Percentiles rank a stretch among this genome's conserved stretches.
These are phyloP conservation scores for Rhagophthalmus giganteus DNA, from an alignment of 2,888 invertebrate genomes.

Conservation along the genomic window DNA sequence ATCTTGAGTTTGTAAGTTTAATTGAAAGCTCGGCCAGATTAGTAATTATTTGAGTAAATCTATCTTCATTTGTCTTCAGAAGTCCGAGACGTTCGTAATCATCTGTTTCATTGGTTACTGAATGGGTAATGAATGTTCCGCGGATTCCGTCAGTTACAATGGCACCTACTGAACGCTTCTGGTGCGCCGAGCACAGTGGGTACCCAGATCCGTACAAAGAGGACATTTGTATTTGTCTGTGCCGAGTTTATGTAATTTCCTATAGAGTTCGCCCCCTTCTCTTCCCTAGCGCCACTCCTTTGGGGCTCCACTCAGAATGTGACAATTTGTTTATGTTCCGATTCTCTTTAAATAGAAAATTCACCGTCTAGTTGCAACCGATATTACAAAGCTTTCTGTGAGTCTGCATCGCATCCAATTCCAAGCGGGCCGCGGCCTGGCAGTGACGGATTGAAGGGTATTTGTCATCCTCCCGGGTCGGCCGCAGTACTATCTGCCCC, in stretches of 20 bases:
- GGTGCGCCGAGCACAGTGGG: constrained; percentile 52
- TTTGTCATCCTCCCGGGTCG: constrained; percentile 68
- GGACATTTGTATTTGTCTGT: constrained; percentile 59
- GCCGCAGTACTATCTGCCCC: constrained; percentile 55
- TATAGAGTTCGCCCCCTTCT: constrained; percentile 56
- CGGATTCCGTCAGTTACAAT: constrained; percentile 54
- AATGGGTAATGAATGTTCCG: constrained; percentile 57
- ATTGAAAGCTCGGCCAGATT: constrained; percentile 57
- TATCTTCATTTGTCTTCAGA: constrained; percentile 55
- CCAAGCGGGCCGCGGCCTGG: constrained; percentile 59
- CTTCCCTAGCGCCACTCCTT: constrained; percentile 48
- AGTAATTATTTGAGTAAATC: constrained; percentile 56
- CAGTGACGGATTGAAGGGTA: constrained; percentile 71
- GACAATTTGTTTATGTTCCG: constrained; percentile 33
- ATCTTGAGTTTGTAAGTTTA: constrained; percentile 36
- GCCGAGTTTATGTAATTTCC: constrained; percentile 60
- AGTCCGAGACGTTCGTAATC: constrained; percentile 56
- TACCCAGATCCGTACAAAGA: constrained; percentile 57
- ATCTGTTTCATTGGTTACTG: constrained; percentile 58
- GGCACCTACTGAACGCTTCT: constrained; percentile 54
- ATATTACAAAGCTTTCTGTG: constrained; percentile 59
- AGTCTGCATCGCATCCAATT: constrained; percentile 58
- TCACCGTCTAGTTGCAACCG: constrained; percentile 51
- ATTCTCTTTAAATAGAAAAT: constrained; percentile 18
- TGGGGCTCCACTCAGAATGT: constrained; percentile 51